Percentiles rank a stretch among this genome's conserved stretches.
These are phyloP conservation scores for Osedax fenrisi DNA, from an alignment of 2,888 invertebrate species.

Conservation along the genomic window DNA sequence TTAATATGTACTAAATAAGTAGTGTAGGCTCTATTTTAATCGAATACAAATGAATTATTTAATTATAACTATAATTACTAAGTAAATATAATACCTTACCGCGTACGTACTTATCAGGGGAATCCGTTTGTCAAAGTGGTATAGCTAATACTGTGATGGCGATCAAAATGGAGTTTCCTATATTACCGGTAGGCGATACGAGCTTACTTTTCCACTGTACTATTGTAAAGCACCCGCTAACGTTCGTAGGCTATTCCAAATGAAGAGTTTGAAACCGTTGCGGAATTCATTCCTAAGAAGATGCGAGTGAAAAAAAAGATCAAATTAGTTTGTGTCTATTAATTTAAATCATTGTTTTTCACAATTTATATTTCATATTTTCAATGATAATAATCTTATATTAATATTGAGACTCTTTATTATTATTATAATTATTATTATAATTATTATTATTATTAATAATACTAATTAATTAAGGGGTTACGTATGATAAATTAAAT, in stretches of 20 bases:
- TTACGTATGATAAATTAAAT: no score
- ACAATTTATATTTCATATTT: no score
- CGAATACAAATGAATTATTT: background rate
- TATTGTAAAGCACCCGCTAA: no score
- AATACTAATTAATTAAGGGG: no score
- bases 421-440: no score
- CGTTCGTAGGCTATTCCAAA: background rate
- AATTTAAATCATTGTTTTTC: no score
- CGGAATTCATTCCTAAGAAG: background rate
- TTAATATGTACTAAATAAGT: no score
- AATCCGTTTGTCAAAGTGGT: constrained; percentile 45
- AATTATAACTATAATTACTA: background rate
- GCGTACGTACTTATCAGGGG: constrained; percentile 39
- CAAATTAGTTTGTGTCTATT: background rate
- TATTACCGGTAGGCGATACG: background rate
- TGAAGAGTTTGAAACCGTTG: background rate
- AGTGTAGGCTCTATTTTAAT: constrained; percentile 7
- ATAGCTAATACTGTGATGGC: constrained; percentile 43
- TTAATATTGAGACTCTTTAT: no score
- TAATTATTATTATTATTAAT: no score
- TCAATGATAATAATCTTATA: no score
- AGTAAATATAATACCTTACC: no score
- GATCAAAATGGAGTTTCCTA: constrained; percentile 40
- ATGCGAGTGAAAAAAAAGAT: background rate
- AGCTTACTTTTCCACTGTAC: no score